These are phyloP conservation scores for Sepiola atlantica DNA, from an alignment of 2,888 invertebrate genomes.

Conservation along the genomic window DNA sequence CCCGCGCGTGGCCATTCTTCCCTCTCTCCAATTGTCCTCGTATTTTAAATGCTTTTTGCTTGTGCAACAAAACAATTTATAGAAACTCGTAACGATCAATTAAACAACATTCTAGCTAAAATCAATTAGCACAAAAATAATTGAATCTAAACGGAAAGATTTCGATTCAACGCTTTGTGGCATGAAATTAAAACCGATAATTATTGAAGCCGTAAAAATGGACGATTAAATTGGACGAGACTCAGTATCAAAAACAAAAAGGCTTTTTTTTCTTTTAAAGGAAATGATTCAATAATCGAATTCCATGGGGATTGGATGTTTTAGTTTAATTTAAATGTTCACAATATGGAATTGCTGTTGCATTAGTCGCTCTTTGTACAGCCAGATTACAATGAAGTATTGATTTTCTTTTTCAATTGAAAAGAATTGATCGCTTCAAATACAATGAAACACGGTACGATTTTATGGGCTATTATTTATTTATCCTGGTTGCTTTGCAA, in stretches of 20 bases:
- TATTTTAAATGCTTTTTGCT: neutral
- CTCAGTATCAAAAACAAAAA: neutral
- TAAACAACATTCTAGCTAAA: neutral
- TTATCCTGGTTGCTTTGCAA: too few relatives aligned
- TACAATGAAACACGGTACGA: neutral
- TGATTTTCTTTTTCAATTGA: neutral
- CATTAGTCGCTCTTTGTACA: neutral
- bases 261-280: constrained; percentile 5
- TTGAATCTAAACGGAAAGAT: neutral
- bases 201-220: neutral
- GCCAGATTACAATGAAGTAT: neutral
- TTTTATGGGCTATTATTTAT: too few relatives aligned
- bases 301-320: neutral
- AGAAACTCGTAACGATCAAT: neutral
- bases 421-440: neutral
- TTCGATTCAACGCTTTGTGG: neutral
- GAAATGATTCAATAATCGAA: neutral
- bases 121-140: neutral
- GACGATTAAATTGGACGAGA: neutral
- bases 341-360: neutral
- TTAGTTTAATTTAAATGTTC: constrained; percentile 14
- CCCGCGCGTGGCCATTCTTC: neutral
- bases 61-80: neutral
- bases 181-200: neutral
- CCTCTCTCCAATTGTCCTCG: neutral